Evolutionary conservation across 2,113 vertebrate genomes (phyloP), one percentile per base, ranked within the genome.

Genomic region (Mionectes macconnelli): DNA sequence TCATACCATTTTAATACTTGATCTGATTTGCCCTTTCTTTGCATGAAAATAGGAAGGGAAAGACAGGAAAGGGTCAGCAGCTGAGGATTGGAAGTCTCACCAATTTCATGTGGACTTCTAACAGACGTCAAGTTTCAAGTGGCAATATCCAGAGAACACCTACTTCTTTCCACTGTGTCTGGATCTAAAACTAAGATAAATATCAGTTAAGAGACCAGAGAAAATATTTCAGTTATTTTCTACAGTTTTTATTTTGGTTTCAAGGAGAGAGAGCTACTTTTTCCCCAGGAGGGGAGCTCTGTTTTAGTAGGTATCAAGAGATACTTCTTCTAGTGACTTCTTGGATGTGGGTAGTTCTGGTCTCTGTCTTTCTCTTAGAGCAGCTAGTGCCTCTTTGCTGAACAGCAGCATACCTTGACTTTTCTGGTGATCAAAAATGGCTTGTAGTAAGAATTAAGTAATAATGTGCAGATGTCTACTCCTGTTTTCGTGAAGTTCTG

Each of bases 1-100:
- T 96, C 0, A 4, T 77, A 22, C 33, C 17, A 8, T 75, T 95
- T 92, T 92, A 90, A 84, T 87, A 69, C 52, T 90, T 87, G 16
- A 47, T 89, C 81, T 75, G 24, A 28, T 93, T 82, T 94, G 60
- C 78, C 64, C 66, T 90, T 96, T 76, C 53, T 95, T 94, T 84
- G 68, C 25, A 9, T 94, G 73, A 68, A 92, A 89, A 69, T 64
- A 87, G 68, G 56, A 81, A 91, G 27, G 47, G 39, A 89, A 84
- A 84, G 73, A 63, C 40, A 73, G 76, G 56, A 69, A 68, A 60
- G 45, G 68, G 60, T 55, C 78, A 93, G 82, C 89, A 94, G 84
- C 78, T 90, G 84, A 87, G 67, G 62, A n/a, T 57, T 93, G 68
- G 52, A 70, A 70, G 24, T 89, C 63, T 90, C 37, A 6, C 25